Evolutionary conservation across 2,888 invertebrate genomes (phyloP).

Genomic region (Sesia bembeciformis): DNA sequence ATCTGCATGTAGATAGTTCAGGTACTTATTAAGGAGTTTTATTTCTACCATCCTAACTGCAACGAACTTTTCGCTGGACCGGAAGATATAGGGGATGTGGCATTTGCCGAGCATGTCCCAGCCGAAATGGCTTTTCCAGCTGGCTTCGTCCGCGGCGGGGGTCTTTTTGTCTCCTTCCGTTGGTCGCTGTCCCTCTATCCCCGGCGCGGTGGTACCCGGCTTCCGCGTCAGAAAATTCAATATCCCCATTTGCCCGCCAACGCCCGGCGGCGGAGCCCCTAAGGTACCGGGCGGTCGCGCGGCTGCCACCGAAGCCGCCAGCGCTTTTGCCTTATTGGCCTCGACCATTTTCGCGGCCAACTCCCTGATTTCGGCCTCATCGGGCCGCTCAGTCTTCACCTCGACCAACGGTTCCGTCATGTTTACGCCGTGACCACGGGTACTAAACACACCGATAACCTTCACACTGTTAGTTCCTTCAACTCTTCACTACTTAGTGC

Average conservation of each 20-base stretch:
- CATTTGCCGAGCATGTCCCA: constrained; percentile 92
- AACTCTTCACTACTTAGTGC: constrained; percentile 8
- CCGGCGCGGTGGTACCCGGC: constrained; percentile 31
- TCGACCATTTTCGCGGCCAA: constrained; percentile 91
- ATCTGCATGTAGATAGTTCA: constrained; percentile 90
- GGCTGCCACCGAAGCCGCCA: constrained; percentile 64
- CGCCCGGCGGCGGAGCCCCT: constrained; percentile 41
- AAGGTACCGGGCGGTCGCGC: constrained; percentile 56
- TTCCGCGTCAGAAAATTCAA: constrained; percentile 76
- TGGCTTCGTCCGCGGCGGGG: constrained; percentile 80
- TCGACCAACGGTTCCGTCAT: constrained; percentile 57
- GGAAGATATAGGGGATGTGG: constrained; percentile 91
- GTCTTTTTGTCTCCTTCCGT: constrained; percentile 55
- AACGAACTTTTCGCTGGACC: constrained; percentile 89
- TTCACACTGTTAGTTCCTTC: not conserved
- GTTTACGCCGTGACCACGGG: constrained; percentile 16
- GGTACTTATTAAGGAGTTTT: constrained; percentile 91
- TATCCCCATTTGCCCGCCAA: constrained; percentile 73
- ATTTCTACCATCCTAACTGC: constrained; percentile 96
- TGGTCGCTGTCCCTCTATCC: constrained; percentile 35
- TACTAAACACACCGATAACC: not conserved
- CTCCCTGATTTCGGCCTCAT: constrained; percentile 91
- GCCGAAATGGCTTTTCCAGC: constrained; percentile 88
- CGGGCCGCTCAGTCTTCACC: constrained; percentile 84
- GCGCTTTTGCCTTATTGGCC: constrained; percentile 81